Evolutionary conservation across 1,140 invertebrate species (phyloP), one percentile per base, ranked within the genome.

Genomic region (Ceratina japonica): DNA sequence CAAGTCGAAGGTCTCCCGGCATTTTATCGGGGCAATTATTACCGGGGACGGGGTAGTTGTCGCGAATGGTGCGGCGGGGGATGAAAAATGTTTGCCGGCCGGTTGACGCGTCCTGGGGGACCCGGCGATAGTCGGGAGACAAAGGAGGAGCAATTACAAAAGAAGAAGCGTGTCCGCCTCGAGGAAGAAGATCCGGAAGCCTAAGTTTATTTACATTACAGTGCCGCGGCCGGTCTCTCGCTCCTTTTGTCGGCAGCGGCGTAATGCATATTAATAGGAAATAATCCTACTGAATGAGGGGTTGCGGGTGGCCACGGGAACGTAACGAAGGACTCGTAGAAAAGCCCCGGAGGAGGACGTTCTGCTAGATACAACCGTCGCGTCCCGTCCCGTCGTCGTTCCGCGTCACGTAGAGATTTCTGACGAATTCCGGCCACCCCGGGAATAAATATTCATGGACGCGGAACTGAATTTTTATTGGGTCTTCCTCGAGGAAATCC

Each of bases 401-500:
- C 89, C 86, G 87, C 87, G 84, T 86, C 87, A 86, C 79, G 77
- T 79, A 74, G 83, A 91, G 89, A 84, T 83, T 90, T 86, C 88
- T 90, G 85, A 90, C 89, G 88, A 90, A 90, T 91, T 89, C 87
- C 79, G 80, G 79, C 87, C 37, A 27, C 13, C 24, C 7, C 37
- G 27, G 58, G 84, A n/a, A 91, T 91, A 91, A 92, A 91, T 91
- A 91, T 92, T 91, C 89, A 91, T 92, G 87, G 73, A 59, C 44
- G 27, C 20, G 2, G 24, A 27, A 56, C 49, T 51, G 54, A 56
- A 70, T 80, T 79, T 83, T 79, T 82, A 65, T 65, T 18, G 49
- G 54, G 13, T 27, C 22, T 49, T 66, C 20, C 54, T 10, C 8
- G n/a, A 7, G 12, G 27, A 62, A 66, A 58, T 27, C 3, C 37